Evolutionary conservation across 1,140 invertebrate genomes (phyloP), one percentile per base, ranked within the genome.

Genomic region (Platyura marginata): DNA sequence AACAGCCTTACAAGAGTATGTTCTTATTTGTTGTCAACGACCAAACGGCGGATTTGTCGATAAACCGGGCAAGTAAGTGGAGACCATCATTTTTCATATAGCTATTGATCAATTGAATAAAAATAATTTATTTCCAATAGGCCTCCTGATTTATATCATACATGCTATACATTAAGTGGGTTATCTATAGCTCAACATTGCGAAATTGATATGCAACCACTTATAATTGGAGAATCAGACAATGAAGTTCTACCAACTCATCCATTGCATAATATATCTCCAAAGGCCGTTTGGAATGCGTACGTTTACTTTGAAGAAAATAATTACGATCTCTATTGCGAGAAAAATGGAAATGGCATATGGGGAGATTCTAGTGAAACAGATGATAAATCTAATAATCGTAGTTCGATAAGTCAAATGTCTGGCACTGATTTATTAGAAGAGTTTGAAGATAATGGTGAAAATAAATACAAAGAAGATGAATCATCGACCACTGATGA

Each of bases 141-240:
- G 61, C 67, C 71, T 41, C 67, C 79, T 49, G 95, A 98, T 67
- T 75, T 86, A 44, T 98, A 98, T 62, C 95, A 98, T 57, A 96
- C 92, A 1, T 97, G 93, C 63, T 98, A 98, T 56, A 80, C 81
- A 2, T 63, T 98, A 3, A 92, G 90, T 67, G 95, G 94, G n/a
- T 64, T 98, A 16, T 89, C 92, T 18, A 69, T 96, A 41, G 81
- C 91, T 22, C 94, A 98, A 64, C 81, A 93, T 68, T 81, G 79
- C 35, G 64, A 69, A 32, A 62, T 59, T 35, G 62, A 67, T 23
- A 49, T 53, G 21, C 50, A 66, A 40, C 62, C 59, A 47, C 64
- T 56, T 58, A 66, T 77, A 42, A 55, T 77, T 44, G 77, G 76
- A 25, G 60, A 66, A 48, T 57, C 67, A 33, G 56, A 62, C 21